Conservation (phyloP, 2,888 invertebrate species). For the Yponomeuta malinellus region DNA sequence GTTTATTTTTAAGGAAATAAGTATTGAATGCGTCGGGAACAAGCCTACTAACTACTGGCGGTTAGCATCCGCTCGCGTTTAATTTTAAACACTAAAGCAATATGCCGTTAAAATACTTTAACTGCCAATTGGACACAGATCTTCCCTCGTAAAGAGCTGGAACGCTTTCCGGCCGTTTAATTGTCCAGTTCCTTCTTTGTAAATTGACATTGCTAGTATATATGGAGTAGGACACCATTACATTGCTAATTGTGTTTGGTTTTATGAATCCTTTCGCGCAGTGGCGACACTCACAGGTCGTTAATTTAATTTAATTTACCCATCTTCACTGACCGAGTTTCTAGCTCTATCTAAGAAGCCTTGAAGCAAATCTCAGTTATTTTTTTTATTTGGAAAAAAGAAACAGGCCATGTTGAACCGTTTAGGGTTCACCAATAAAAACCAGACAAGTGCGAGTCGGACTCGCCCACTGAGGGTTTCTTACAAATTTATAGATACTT, state of each 20-base stretch:
- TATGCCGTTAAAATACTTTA: slow-evolving; percentile 56
- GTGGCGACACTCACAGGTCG: not conserved
- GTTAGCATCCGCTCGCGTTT: slow-evolving; percentile 42
- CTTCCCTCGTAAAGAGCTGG: slow-evolving; percentile 52
- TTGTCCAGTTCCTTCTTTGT: slow-evolving; percentile 39
- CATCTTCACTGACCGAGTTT: not conserved
- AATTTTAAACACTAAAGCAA: slow-evolving; percentile 54
- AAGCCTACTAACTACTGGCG: slow-evolving; percentile 31
- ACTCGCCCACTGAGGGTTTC: too few species aligned
- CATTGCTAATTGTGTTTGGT: not conserved
- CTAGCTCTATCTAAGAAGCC: too few species aligned
- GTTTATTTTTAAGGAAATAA: not conserved
- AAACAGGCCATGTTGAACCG: too few species aligned
- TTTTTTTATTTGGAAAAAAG: too few species aligned
- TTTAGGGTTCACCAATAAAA: too few species aligned
- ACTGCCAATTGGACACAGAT: slow-evolving; percentile 55
- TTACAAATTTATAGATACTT: too few species aligned
- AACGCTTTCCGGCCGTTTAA: slow-evolving; percentile 53
- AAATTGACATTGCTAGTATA: not conserved
- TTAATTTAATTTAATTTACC: not conserved
- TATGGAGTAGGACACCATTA: not conserved
- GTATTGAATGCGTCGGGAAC: not conserved
- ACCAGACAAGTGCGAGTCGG: too few species aligned
- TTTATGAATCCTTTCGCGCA: not conserved
- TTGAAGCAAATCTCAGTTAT: too few species aligned